Percentiles rank a stretch among this genome's conserved stretches.
phyloP scores from a whole-genome alignment of 2,888 invertebrate species.

The Andrena fulva region DNA sequence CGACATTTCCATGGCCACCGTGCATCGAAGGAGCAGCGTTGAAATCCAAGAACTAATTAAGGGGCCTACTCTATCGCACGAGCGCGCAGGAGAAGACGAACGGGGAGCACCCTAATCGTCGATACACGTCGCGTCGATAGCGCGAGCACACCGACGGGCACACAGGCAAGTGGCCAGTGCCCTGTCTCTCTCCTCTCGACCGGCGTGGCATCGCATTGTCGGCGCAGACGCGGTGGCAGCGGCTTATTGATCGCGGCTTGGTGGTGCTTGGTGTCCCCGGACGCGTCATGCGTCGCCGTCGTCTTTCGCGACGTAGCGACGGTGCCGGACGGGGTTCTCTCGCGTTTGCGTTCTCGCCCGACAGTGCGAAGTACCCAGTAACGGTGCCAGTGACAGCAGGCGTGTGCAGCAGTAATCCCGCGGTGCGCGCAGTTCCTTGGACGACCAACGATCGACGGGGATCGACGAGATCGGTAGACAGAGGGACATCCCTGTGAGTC shows the following conservation, averaged over 20 bases:
- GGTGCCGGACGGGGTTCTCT: slow-evolving; percentile 55
- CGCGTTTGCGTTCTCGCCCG: slow-evolving; percentile 39
- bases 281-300: slow-evolving; percentile 70
- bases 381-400: slow-evolving; percentile 41
- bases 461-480: slow-evolving; percentile 1
- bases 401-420: slow-evolving; percentile 1
- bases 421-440: slow-evolving; percentile 13
- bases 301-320: slow-evolving; percentile 63
- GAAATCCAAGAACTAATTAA: slow-evolving; percentile 26
- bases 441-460: neutral
- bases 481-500: slow-evolving; percentile 5
- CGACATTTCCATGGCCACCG: no score
- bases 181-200: slow-evolving; percentile 47
- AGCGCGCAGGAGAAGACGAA: neutral
- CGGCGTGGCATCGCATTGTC: slow-evolving; percentile 57
- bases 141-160: slow-evolving; percentile 20
- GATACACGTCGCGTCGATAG: slow-evolving; percentile 54
- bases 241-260: slow-evolving; percentile 67
- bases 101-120: slow-evolving; percentile 37
- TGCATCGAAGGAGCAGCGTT: neutral
- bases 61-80: neutral
- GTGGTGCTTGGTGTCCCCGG: slow-evolving; percentile 48
- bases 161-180: neutral
- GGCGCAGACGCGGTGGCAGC: slow-evolving; percentile 64
- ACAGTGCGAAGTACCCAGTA: slow-evolving; percentile 38